Evolutionary conservation across 2,888 invertebrate species (phyloP).

Genomic region (Carabus problematicus): DNA sequence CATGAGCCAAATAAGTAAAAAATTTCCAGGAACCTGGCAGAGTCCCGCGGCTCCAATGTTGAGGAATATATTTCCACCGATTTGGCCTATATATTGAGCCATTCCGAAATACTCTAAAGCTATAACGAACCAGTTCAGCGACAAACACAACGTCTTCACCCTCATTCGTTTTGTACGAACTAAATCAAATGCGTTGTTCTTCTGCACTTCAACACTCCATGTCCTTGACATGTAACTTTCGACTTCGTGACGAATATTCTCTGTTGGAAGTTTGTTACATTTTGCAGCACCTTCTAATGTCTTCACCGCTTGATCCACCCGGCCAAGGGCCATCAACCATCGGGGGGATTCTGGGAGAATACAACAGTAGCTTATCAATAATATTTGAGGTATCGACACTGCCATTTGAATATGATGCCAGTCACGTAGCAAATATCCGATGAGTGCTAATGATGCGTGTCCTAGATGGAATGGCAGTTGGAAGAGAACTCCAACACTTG

Average conservation of each 20-base stretch:
- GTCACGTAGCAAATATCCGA: conserved; percentile 63
- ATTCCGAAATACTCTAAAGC: conserved; percentile 89
- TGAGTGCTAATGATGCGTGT: conserved; percentile 62
- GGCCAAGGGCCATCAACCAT: conserved; percentile 76
- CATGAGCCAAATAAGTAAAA: conserved; percentile 64
- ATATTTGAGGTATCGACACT: conserved; percentile 64
- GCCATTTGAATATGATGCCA: conserved; percentile 66
- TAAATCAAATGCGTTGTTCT: conserved; percentile 65
- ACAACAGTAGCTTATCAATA: conserved; percentile 70
- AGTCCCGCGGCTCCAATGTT: conserved; percentile 82
- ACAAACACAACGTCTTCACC: conserved; percentile 73
- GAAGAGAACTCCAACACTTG: conserved; percentile 64
- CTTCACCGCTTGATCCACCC: conserved; percentile 66
- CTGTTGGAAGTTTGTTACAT: conserved; percentile 62
- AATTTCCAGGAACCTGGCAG: conserved; percentile 67
- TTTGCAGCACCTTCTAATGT: conserved; percentile 61
- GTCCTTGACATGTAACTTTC: conserved; percentile 49
- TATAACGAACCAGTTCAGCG: conserved; percentile 83
- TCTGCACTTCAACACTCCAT: conserved; percentile 14
- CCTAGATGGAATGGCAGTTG: conserved; percentile 67
- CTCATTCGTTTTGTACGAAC: conserved; percentile 75
- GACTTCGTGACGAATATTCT: conserved; percentile 58
- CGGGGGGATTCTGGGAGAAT: conserved; percentile 80
- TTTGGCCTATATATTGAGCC: conserved; percentile 81
- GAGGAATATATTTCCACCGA: conserved; percentile 80